phyloP scores from a whole-genome alignment of 2,113 vertebrate genomes.

The Psittacula cyanocephala region DNA sequence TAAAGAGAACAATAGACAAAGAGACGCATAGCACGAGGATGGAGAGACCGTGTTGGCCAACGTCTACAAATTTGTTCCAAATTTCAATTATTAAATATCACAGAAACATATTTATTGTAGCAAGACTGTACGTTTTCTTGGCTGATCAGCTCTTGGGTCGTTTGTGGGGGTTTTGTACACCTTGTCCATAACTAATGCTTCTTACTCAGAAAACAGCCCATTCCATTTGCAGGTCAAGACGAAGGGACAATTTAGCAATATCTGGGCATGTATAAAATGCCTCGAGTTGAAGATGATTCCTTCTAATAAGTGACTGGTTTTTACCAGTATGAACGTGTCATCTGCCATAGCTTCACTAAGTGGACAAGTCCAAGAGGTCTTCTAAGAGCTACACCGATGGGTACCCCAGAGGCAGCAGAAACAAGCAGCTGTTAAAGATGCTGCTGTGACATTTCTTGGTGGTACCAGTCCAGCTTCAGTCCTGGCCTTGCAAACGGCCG shows the following conservation, averaged over 20 bases:
- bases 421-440: background rate
- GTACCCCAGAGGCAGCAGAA: background rate
- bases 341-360: background rate
- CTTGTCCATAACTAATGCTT: background rate
- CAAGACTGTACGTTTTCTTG: background rate
- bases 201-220: background rate
- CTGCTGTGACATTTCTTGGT: background rate
- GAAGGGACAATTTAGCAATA: background rate
- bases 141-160: background rate
- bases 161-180: background rate
- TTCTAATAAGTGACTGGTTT: background rate
- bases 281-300: background rate
- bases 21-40: background rate
- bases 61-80: constrained; percentile 1
- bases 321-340: accelerated
- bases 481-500: background rate
- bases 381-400: background rate
- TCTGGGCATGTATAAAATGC: background rate
- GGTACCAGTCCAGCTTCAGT: background rate
- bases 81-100: constrained; percentile 27
- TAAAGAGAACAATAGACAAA: constrained; percentile 49
- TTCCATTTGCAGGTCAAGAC: background rate
- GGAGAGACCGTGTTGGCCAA: background rate
- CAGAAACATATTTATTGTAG: background rate
- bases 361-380: background rate